These are phyloP conservation scores for Bucco capensis DNA, from an alignment of 2,113 vertebrate genomes.

Conservation along the genomic window DNA sequence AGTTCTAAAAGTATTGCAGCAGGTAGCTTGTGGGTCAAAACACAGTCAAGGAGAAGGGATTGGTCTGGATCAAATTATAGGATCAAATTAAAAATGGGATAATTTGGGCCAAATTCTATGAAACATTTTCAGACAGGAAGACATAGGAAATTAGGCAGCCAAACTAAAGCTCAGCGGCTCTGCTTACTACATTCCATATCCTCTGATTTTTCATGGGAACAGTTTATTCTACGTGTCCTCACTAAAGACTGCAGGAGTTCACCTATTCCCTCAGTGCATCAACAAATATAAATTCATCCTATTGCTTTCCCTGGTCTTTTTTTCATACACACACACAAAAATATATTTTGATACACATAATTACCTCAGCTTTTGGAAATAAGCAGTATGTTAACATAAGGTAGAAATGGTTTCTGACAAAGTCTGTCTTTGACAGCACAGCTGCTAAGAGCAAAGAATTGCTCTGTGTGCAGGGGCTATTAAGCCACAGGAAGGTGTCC, in stretches of 20 bases:
- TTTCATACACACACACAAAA: not conserved
- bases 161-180: not conserved
- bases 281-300: not conserved
- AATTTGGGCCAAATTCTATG: not conserved
- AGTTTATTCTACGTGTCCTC: not conserved
- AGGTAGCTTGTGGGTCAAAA: not conserved
- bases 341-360: not conserved
- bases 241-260: not conserved
- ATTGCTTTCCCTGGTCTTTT: not conserved
- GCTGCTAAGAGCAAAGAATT: not conserved
- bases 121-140: not conserved
- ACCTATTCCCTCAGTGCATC: not conserved
- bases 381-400: not conserved
- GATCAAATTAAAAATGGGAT: not conserved
- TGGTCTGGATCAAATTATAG: not conserved
- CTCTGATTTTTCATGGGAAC: not conserved
- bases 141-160: not conserved
- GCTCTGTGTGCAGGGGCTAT: not conserved
- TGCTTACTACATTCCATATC: not conserved
- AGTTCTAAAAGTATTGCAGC: not conserved
- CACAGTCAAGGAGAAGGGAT: not conserved
- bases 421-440: not conserved
- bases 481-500: not conserved
- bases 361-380: conserved; percentile 3
- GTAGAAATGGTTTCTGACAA: not conserved